Evolutionary conservation across 2,113 vertebrate species (phyloP).

Genomic region (Ginglymostoma cirratum): DNA sequence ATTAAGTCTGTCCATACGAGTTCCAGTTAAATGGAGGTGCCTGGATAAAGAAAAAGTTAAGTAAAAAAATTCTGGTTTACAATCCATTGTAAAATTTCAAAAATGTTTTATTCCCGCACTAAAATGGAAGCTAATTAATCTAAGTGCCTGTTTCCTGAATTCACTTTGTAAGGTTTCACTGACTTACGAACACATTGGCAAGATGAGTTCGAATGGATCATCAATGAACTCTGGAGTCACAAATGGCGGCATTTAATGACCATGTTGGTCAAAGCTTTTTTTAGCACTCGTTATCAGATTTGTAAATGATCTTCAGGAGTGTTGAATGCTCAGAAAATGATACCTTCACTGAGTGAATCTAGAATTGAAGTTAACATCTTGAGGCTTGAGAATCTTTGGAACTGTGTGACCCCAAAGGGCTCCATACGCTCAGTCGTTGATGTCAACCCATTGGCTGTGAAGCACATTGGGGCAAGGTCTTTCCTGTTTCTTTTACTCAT

Average conservation of each 20-base stretch:
- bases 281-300: background rate
- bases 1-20: background rate
- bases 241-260: background rate
- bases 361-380: background rate
- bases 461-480: too few relatives aligned
- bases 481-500: too few relatives aligned
- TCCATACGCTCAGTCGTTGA: too few relatives aligned
- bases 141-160: background rate
- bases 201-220: background rate
- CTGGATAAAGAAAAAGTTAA: background rate
- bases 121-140: constrained; percentile 19
- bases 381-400: too few relatives aligned
- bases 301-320: background rate
- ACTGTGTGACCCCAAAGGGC: too few relatives aligned
- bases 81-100: background rate
- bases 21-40: background rate
- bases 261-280: background rate
- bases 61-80: too few relatives aligned
- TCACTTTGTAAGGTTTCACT: background rate
- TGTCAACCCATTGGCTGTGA: too few relatives aligned
- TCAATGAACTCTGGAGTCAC: background rate
- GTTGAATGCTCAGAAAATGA: background rate
- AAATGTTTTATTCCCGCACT: background rate
- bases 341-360: background rate
- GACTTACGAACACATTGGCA: background rate